Percentiles rank a stretch among this genome's conserved stretches.
These are phyloP conservation scores for Orchesella flavescens DNA, from an alignment of 2,888 invertebrate genomes.

Conservation along the genomic window DNA sequence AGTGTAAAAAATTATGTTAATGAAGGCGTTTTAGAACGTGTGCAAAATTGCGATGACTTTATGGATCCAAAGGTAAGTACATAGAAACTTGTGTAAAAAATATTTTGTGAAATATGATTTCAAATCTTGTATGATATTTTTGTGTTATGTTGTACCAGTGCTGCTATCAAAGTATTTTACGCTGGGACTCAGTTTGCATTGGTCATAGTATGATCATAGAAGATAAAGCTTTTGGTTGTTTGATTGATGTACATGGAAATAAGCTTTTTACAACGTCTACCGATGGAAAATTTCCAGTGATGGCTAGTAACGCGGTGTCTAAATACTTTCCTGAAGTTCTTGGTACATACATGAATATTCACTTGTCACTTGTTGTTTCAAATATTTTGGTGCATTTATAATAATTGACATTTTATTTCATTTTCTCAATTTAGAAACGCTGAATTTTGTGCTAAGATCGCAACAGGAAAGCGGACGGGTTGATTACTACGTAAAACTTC, in stretches of 20 bases:
- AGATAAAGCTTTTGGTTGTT: background rate
- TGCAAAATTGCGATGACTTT: background rate
- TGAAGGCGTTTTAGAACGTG: background rate
- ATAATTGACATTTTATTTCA: background rate
- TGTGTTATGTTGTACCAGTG: background rate
- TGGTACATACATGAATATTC: background rate
- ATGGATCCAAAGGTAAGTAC: constrained; percentile 12
- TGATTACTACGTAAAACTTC: background rate
- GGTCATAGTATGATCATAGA: background rate
- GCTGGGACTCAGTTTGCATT: constrained; percentile 19
- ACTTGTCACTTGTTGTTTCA: no score
- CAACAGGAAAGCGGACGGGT: background rate
- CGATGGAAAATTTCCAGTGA: background rate
- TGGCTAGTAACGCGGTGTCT: constrained; percentile 4
- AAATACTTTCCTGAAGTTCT: constrained; percentile 26
- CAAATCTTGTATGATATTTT: background rate
- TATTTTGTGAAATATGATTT: background rate
- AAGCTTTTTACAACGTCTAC: background rate
- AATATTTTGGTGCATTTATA: background rate
- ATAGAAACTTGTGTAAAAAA: no score
- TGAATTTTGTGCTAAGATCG: background rate
- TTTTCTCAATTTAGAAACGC: background rate
- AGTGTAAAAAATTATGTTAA: constrained; percentile 3
- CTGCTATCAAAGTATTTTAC: constrained; percentile 17
- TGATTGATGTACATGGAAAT: constrained; percentile 22